These are phyloP conservation scores for Myotis yumanensis DNA, from an alignment of 2,113 vertebrate species.

Conservation along the genomic window DNA sequence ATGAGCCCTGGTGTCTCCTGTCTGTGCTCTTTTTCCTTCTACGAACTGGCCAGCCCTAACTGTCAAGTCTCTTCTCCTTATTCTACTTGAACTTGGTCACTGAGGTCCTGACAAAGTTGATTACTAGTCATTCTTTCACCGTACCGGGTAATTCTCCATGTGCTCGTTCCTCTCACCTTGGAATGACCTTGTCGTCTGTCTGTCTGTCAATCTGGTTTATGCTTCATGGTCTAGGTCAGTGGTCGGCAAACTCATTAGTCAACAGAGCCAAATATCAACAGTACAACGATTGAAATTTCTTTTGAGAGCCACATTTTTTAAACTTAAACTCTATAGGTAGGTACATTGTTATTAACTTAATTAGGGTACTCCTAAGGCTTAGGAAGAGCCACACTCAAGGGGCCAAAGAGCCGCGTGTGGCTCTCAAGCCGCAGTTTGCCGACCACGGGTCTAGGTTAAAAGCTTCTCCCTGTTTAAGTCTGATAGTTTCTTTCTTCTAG, in stretches of 20 bases:
- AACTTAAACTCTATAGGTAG: too few species aligned
- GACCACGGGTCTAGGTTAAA: neutral
- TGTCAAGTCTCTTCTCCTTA: neutral
- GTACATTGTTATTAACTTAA: too few species aligned
- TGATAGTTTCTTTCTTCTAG: neutral
- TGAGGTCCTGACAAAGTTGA: neutral
- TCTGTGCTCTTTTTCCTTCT: neutral
- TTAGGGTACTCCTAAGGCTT: too few species aligned
- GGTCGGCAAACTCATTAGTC: too few species aligned
- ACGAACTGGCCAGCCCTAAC: too few species aligned
- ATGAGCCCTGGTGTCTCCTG: neutral
- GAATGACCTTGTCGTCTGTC: neutral
- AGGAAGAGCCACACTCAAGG: too few species aligned
- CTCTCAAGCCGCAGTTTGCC: too few species aligned
- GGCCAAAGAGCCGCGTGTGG: too few species aligned
- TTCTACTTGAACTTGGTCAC: neutral
- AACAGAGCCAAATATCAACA: too few species aligned
- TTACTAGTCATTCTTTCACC: neutral
- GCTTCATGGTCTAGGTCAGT: neutral
- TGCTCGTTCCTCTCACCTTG: neutral
- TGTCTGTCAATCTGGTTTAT: neutral
- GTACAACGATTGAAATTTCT: too few species aligned
- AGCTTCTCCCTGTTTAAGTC: neutral
- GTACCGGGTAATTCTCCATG: neutral
- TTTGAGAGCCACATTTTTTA: too few species aligned